Conservation (phyloP, 1,140 invertebrate species). For the Cataglyphis hispanica region DNA sequence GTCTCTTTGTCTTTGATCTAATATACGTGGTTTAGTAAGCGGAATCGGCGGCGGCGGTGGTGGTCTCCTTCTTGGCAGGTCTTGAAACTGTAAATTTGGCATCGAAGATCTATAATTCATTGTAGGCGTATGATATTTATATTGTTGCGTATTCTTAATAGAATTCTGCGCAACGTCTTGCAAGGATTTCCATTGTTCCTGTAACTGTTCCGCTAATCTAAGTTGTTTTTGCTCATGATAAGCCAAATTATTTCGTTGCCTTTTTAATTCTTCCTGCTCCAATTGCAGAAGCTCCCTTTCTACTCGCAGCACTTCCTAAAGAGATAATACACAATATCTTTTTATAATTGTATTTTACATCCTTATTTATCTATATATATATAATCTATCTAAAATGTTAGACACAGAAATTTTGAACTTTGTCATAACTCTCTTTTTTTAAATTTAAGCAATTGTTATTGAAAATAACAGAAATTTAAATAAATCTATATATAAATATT, state of each 20-base stretch:
- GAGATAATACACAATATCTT: background rate
- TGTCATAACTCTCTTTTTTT: background rate
- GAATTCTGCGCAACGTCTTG: slow-evolving; percentile 81
- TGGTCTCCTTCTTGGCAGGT: slow-evolving; percentile 80
- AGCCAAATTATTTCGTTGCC: slow-evolving; percentile 90
- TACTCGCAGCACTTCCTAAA: slow-evolving; percentile 91
- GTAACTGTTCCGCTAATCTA: slow-evolving; percentile 82
- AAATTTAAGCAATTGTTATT: slow-evolving; percentile 2
- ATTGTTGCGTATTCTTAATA: slow-evolving; percentile 75
- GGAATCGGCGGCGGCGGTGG: slow-evolving; percentile 86
- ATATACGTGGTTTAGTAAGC: slow-evolving; percentile 85
- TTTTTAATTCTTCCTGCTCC: slow-evolving; percentile 92
- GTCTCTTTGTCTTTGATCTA: slow-evolving; percentile 85
- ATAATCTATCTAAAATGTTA: background rate
- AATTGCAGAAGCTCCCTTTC: slow-evolving; percentile 92
- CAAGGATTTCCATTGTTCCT: slow-evolving; percentile 85
- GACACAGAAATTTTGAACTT: background rate
- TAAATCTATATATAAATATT: background rate
- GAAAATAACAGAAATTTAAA: background rate
- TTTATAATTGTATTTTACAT: slow-evolving; percentile 1
- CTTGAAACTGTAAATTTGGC: slow-evolving; percentile 89
- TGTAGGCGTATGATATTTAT: slow-evolving; percentile 75
- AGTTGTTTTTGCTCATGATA: slow-evolving; percentile 87
- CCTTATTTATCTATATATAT: background rate
- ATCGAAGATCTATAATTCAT: slow-evolving; percentile 90